Conservation (phyloP, 2,113 vertebrate species). For the Solenodon paradoxus region DNA sequence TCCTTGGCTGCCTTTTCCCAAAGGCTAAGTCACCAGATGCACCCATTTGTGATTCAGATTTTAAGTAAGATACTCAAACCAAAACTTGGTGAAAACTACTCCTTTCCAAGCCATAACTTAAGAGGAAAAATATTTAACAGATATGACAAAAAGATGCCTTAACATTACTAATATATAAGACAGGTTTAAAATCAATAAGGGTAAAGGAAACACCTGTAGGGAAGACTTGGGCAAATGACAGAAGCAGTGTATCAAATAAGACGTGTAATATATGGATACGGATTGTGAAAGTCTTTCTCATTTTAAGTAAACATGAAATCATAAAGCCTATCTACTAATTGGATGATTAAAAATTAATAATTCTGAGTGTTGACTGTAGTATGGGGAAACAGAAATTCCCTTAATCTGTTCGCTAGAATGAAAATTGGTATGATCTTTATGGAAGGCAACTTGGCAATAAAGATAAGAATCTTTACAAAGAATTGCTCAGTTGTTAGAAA, state of each 20-base stretch:
- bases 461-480: neutral
- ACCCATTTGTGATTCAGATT: neutral
- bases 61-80: neutral
- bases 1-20: neutral
- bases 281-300: neutral
- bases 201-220: neutral
- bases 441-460: neutral
- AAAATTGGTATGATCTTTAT: neutral
- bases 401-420: neutral
- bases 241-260: neutral
- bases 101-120: neutral
- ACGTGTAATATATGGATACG: neutral
- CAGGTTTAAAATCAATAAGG: neutral
- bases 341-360: neutral
- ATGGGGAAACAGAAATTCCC: neutral
- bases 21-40: neutral
- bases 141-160: neutral
- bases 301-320: neutral
- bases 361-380: neutral
- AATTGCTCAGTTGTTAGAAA: neutral
- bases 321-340: neutral
- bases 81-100: neutral
- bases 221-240: neutral
- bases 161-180: neutral
- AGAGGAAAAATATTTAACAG: neutral